Percentiles rank a stretch among this genome's conserved stretches.
Conservation (phyloP, 2,797 vertebrate genomes). For the Antennarius maculatus region DNA sequence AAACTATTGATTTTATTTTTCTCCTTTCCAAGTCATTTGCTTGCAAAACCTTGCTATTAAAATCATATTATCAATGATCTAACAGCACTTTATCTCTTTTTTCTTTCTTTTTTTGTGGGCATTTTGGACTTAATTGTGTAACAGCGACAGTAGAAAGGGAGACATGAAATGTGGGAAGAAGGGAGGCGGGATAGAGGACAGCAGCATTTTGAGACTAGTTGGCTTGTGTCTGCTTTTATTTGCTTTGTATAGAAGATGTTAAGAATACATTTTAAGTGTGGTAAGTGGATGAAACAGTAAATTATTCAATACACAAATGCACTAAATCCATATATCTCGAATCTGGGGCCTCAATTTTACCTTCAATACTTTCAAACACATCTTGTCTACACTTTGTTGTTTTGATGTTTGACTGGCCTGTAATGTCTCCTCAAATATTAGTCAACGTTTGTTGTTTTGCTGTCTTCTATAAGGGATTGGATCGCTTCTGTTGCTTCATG, state of each 20-base stretch:
- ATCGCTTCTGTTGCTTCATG: conserved; percentile 21
- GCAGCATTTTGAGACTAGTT: neutral
- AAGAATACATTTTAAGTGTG: neutral
- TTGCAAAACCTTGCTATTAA: too few species aligned
- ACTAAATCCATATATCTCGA: neutral
- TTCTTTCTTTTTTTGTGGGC: too few species aligned
- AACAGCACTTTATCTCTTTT: too few species aligned
- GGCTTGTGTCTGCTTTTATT: neutral
- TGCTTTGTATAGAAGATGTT: neutral
- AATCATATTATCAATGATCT: too few species aligned
- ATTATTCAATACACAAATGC: neutral
- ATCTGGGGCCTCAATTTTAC: neutral
- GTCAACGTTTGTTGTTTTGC: neutral
- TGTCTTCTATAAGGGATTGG: conserved; percentile 5
- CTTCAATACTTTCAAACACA: neutral
- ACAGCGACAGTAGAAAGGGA: too few species aligned
- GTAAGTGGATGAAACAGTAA: neutral
- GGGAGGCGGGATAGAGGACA: too few species aligned
- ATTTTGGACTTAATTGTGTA: too few species aligned
- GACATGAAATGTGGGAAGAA: too few species aligned
- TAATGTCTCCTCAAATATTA: conserved; percentile 6
- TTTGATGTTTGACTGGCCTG: neutral
- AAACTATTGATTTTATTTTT: too few species aligned
- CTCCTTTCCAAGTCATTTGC: too few species aligned
- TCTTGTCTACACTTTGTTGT: neutral